phyloP scores from a whole-genome alignment of 2,113 vertebrate genomes.

The Lota lota region DNA sequence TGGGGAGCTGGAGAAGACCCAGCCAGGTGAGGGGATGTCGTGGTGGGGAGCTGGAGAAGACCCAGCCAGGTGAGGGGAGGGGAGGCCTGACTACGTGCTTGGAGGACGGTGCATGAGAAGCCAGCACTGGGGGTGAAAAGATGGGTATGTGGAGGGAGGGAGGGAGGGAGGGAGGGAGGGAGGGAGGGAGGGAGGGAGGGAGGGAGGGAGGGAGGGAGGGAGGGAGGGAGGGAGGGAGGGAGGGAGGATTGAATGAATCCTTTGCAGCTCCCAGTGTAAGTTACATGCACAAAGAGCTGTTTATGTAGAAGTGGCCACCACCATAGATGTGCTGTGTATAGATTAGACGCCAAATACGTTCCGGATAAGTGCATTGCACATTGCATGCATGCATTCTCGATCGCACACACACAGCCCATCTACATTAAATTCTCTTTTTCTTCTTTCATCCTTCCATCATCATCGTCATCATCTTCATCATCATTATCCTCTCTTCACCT shows the following conservation, averaged over 20 bases:
- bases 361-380: conserved; percentile 27
- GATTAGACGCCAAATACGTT: conserved; percentile 27
- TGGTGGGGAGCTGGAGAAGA: conserved; percentile 23
- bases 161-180: too few species aligned
- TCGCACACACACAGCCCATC: not conserved
- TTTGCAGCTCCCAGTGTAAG: too few species aligned
- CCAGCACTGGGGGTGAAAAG: conserved; percentile 3
- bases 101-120: conserved; percentile 42
- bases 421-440: too few species aligned
- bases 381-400: too few species aligned
- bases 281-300: conserved; percentile 24
- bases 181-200: too few species aligned
- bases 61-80: conserved; percentile 32
- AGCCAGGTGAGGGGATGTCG: conserved; percentile 31
- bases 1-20: conserved; percentile 9
- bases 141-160: not conserved
- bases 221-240: too few species aligned
- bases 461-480: too few species aligned
- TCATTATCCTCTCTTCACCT: too few species aligned
- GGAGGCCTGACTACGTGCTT: conserved; percentile 56
- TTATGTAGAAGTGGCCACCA: conserved; percentile 26
- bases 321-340: conserved; percentile 31
- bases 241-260: too few species aligned
- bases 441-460: too few species aligned
- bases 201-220: too few species aligned